phyloP scores from a whole-genome alignment of 2,113 vertebrate species.

The Alethe diademata region DNA sequence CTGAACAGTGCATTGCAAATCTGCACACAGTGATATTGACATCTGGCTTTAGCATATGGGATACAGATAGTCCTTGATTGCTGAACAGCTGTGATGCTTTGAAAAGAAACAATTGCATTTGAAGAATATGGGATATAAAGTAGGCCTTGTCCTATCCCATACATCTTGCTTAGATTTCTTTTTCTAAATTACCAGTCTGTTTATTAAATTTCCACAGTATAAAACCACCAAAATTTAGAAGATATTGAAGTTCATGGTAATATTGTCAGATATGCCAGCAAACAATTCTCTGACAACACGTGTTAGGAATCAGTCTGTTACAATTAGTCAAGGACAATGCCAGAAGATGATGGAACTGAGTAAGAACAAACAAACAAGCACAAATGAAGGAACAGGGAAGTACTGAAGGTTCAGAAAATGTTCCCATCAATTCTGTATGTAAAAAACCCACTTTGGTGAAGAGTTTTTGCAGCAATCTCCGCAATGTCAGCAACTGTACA shows the following conservation, averaged over 20 bases:
- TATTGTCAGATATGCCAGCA: slow-evolving; percentile 17
- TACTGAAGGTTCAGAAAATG: background rate
- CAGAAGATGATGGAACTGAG: background rate
- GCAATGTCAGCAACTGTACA: background rate
- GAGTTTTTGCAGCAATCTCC: background rate
- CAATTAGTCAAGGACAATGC: slow-evolving; percentile 31
- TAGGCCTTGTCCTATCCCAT: slow-evolving; percentile 42
- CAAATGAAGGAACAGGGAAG: background rate
- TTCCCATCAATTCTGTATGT: background rate
- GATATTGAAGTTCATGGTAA: slow-evolving; percentile 9
- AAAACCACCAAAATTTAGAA: slow-evolving; percentile 22
- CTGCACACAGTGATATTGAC: slow-evolving; percentile 34
- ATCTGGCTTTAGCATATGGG: slow-evolving; percentile 66
- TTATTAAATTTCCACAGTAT: slow-evolving; percentile 52
- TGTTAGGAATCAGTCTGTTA: slow-evolving; percentile 9
- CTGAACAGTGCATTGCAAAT: slow-evolving; percentile 15
- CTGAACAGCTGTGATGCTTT: slow-evolving; percentile 54
- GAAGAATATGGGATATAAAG: slow-evolving; percentile 39
- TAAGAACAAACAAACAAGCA: slow-evolving; percentile 15
- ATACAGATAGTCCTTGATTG: slow-evolving; percentile 52
- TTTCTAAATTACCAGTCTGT: slow-evolving; percentile 38
- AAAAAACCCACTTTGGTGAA: background rate
- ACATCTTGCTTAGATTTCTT: slow-evolving; percentile 54
- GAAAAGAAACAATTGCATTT: slow-evolving; percentile 67
- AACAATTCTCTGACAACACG: slow-evolving; percentile 11